Evolutionary conservation across 2,797 vertebrate species (phyloP), one percentile per base, ranked within the genome.

Genomic region (Borostomias antarcticus): DNA sequence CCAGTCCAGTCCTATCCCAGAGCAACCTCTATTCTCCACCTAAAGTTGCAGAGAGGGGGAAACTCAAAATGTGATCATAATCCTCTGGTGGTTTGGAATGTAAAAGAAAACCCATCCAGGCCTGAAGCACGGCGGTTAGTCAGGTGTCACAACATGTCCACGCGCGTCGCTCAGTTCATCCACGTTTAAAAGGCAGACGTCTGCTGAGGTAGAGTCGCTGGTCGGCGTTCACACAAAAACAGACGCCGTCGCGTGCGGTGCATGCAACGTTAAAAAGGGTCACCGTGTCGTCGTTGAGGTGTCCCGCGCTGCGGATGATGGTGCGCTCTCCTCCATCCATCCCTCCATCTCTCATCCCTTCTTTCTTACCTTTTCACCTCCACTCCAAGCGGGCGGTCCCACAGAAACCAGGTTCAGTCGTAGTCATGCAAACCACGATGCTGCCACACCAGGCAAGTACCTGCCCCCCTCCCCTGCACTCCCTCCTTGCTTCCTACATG

Each of bases 1-100:
- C 6, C 23, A 25, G 8, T 15, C 57, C 35, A 11, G 13, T 15
- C 37, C 15, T 59, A 66, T 15, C 67, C 65, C 57, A 64, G 52
- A 40, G 43, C 72, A 73, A 69, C 82, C 73, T 83, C 72, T 86
- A 90, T 58, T 62, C 50, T 61, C 32, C 82, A 86, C 85, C 88
- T 90, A 61, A 13, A 64, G 66, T 59, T 29, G 56, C n/a, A 68
- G 8, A 29, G 56, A 77, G 60, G 62, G 79, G 66, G 59, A 69
- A 74, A 76, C 68, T 77, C 52, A 69, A 4, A 64, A 54, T 80
- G 64, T 68, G 53, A 56, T n/a, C 2, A 25, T 64, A 13, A 30
- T 64, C 53, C 32, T 58, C 21, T 43, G 17, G 21, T n/a, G 19
- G 61, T n/a, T 25, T 72, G 75, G 64, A 80, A 78, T 82, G 67